Base-by-base conservation (phyloP, 2,888 invertebrate species). In the Sialis fuliginosa region DNA sequence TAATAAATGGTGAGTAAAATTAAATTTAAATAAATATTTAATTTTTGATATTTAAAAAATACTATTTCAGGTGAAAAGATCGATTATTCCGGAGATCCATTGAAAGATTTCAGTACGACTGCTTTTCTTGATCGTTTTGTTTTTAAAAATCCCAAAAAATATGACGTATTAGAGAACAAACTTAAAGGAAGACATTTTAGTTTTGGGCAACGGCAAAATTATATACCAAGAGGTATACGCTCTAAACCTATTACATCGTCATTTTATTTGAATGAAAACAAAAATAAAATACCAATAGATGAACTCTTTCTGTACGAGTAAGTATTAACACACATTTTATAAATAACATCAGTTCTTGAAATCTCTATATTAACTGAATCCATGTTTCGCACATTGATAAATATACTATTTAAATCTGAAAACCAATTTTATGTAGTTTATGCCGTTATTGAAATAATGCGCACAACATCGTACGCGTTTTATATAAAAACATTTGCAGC, bases 91-190 rank as follows among this genome's bases (percentile, higher is more conserved):
- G 96, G 97, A 0, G 93, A 98, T 64, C 95, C 97, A 0, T 66
- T 98, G 3, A 79, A 86, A 56, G 97, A 98, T 65, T 92, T 96
- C 62, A 83, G 86, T 0, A 69, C 91, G 34, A 82, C 90, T 44
- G 73, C 89, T 44, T 98, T 98, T 64, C 69, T 98, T 42, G 96
- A 98, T 58, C 74, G 96, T 40, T 97, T 96, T 63, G 90, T 90
- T 7, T 96, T 90, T 63, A 89, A 92, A 61, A 98, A 98, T 69
- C 88, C 88, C 0, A 88, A 87, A 62, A 79, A 77, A 52, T 56
- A 68, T 1, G 67, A 67, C 0, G 71, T 68, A 46, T 64, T 64
- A 37, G 71, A 67, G 54, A 70, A 62, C 48, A 66, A 56, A 40
- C 50, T 67, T 0, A 72, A 67, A 47, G 77, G 75, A 0, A 74